These are phyloP conservation scores for Hymenopus coronatus DNA, from an alignment of 2,888 invertebrate species.

Conservation along the genomic window DNA sequence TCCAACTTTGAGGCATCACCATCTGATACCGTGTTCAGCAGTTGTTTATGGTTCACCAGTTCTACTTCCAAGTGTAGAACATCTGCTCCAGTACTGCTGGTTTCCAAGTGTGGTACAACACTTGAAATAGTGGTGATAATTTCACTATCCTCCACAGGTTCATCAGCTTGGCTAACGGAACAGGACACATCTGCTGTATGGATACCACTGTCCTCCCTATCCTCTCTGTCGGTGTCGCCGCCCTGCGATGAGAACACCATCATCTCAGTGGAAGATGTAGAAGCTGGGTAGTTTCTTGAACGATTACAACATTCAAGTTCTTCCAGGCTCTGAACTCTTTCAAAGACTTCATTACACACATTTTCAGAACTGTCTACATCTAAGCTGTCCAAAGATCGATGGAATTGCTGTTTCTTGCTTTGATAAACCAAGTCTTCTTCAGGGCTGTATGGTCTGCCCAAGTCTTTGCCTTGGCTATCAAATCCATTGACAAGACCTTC, in stretches of 20 bases:
- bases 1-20: background rate
- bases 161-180: slow-evolving; percentile 70
- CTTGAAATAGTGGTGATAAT: slow-evolving; percentile 35
- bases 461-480: background rate
- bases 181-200: slow-evolving; percentile 78
- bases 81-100: slow-evolving; percentile 2
- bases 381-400: slow-evolving; percentile 63
- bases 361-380: slow-evolving; percentile 55
- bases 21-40: background rate
- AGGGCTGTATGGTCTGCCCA: slow-evolving; percentile 52
- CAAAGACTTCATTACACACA: slow-evolving; percentile 51
- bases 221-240: slow-evolving; percentile 59
- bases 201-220: slow-evolving; percentile 72
- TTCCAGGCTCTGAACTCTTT: slow-evolving; percentile 63
- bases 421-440: slow-evolving; percentile 52
- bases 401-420: slow-evolving; percentile 48
- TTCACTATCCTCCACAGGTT: slow-evolving; percentile 57
- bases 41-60: slow-evolving; percentile 10
- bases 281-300: slow-evolving; percentile 52
- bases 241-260: slow-evolving; percentile 52
- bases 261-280: slow-evolving; percentile 58
- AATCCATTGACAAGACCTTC: slow-evolving; percentile 1
- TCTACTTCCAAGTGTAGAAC: slow-evolving; percentile 5
- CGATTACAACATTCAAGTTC: slow-evolving; percentile 51
- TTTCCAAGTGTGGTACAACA: slow-evolving; percentile 17